Percentiles rank a stretch among this genome's conserved stretches.
These are phyloP conservation scores for Lota lota DNA, from an alignment of 2,113 vertebrate species.

Conservation along the genomic window DNA sequence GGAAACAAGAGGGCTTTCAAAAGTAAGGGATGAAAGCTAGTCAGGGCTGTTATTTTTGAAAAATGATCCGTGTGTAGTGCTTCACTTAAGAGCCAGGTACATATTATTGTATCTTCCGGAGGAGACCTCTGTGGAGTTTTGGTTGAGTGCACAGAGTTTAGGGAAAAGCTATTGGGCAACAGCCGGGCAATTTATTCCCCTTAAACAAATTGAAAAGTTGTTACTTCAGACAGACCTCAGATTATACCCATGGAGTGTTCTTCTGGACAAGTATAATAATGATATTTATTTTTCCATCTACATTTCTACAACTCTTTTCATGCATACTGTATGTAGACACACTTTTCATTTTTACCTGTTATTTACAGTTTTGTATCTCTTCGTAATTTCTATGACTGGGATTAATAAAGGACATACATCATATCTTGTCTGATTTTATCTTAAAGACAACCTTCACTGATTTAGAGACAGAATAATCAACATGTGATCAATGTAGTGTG, in stretches of 20 bases:
- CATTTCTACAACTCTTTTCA: too few relatives aligned
- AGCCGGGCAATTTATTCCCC: conserved; percentile 35
- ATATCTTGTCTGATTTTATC: not conserved
- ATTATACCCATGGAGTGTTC: too few relatives aligned
- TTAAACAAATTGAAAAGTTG: conserved; percentile 39
- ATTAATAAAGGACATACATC: not conserved
- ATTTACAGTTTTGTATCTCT: not conserved
- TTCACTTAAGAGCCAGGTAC: conserved; percentile 70
- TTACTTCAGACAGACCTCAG: not conserved
- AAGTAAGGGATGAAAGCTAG: conserved; percentile 77
- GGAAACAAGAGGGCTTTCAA: conserved; percentile 76
- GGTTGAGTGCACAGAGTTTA: conserved; percentile 13
- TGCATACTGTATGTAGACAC: too few relatives aligned
- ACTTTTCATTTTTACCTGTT: not conserved
- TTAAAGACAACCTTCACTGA: not conserved
- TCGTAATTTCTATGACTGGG: not conserved
- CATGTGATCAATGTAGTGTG: not conserved
- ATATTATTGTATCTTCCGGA: conserved; percentile 70
- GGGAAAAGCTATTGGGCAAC: conserved; percentile 7
- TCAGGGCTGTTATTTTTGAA: conserved; percentile 72
- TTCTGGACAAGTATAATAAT: too few relatives aligned
- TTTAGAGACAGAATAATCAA: not conserved
- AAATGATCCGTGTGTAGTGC: conserved; percentile 74
- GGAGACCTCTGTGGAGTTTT: conserved; percentile 52
- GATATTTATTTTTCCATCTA: too few relatives aligned